These are phyloP conservation scores for Hippoglossus hippoglossus DNA, from an alignment of 2,797 vertebrate species.

Conservation along the genomic window DNA sequence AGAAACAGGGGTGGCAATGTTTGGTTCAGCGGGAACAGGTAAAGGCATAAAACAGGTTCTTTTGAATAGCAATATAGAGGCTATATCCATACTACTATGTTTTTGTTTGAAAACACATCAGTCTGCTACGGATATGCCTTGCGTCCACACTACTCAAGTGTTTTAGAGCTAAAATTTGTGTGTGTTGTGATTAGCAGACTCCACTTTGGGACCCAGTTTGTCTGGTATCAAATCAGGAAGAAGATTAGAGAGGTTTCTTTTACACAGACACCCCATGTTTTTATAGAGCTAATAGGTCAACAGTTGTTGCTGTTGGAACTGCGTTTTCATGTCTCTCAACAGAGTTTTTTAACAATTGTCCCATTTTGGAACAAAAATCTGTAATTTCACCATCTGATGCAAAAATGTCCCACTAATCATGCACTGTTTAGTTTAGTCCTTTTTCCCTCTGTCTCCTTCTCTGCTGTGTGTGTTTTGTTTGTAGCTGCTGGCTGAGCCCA, in stretches of 20 bases:
- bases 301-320: constrained; percentile 4
- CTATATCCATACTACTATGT: too few species aligned
- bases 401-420: constrained; percentile 42
- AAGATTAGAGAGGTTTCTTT: not conserved
- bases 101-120: too few species aligned
- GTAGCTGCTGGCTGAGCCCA: constrained; percentile 64
- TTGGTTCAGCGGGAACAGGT: too few species aligned
- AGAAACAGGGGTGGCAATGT: too few species aligned
- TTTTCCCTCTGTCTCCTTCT: constrained; percentile 15
- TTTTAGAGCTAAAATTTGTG: not conserved
- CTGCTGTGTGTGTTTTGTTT: constrained; percentile 49
- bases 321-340: constrained; percentile 9
- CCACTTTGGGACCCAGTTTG: not conserved
- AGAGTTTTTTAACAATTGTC: constrained; percentile 1
- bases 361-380: constrained; percentile 28
- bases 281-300: constrained; percentile 5
- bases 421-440: constrained; percentile 21
- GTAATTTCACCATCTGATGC: constrained; percentile 35
- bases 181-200: not conserved
- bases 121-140: too few species aligned
- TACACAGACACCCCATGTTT: not conserved
- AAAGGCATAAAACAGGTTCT: too few species aligned
- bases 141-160: too few species aligned
- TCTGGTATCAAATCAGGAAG: not conserved
- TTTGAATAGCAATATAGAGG: too few species aligned